Evolutionary conservation across 1,140 invertebrate species (phyloP), one percentile per base, ranked within the genome.

Genomic region (Whitmania pigra): DNA sequence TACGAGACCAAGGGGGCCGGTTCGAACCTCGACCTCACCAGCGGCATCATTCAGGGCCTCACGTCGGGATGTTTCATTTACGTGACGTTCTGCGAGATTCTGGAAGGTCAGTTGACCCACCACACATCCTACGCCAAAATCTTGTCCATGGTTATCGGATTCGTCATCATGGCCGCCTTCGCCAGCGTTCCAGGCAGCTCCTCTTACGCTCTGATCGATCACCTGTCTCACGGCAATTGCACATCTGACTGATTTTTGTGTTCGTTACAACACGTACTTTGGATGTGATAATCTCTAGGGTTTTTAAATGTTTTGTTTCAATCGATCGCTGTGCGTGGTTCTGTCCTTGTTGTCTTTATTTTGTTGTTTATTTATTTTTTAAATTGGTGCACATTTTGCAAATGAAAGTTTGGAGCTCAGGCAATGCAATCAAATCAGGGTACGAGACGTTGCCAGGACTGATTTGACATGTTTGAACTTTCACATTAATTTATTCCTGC

Each of bases 21-120:
- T 49, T 53, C 53, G 2, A 57, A 25, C 29, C 76, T 78, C 31
- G 73, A 80, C 22, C 75, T 86, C 27, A 75, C 84, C 7, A 84
- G 83, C 77, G 85, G 84, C 1, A 80, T 85, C 71, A 79, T 88
- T 43, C 86, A 87, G 78, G 86, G 85, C 69, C 74, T 94, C 15
- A 91, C 92, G 18, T 91, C 89, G 18, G 93, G 93, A 36, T 94
- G 92, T 2, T 87, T 96, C 53, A 83, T 96, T 0, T 96, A 94
- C 81, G 91, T 95, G 55, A 92, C 91, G 0, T 90, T 94, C 67
- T 90, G 92, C 77, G 93, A 96, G 83, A 89, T 96, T 63, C 82
- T 96, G 43, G 92, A 82, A 49, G 84, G 85, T 75, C 84, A 85
- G 75, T 72, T 85, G 53, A 76, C 53, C 40, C 69, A 71, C 27